These are phyloP conservation scores for Halcyon senegalensis DNA, from an alignment of 2,113 vertebrate species.

Conservation along the genomic window DNA sequence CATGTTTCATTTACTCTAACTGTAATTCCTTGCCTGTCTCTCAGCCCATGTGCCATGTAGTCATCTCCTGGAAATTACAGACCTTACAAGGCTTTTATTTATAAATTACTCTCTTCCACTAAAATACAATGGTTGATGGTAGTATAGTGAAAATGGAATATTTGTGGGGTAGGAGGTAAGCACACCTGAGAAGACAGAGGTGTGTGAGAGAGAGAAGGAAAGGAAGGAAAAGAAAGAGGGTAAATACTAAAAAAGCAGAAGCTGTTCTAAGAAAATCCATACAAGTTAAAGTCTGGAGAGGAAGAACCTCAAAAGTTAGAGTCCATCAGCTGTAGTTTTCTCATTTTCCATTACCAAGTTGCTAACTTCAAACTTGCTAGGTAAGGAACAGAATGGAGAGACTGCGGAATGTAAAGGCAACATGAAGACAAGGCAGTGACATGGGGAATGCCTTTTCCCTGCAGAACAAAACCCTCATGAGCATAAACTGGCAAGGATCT, in stretches of 20 bases:
- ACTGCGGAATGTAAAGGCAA: background rate
- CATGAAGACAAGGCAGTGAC: background rate
- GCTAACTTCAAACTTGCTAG: background rate
- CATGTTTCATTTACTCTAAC: constrained; percentile 48
- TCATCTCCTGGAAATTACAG: constrained; percentile 19
- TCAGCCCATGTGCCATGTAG: constrained; percentile 21
- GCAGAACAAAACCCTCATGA: background rate
- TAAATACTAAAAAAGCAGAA: background rate
- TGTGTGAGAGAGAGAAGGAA: constrained; percentile 6
- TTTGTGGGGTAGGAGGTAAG: constrained; percentile 43
- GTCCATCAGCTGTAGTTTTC: background rate
- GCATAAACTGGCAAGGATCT: background rate
- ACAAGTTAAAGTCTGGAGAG: constrained; percentile 33
- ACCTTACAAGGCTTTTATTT: constrained; percentile 39
- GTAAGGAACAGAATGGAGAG: background rate
- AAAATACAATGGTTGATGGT: background rate
- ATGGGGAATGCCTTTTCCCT: background rate
- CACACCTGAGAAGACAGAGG: constrained; percentile 46
- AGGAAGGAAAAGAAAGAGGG: background rate
- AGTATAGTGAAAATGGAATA: constrained; percentile 5
- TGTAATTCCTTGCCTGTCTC: constrained; percentile 8
- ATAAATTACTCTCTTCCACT: constrained; percentile 28
- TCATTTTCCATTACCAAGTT: background rate
- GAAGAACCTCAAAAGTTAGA: constrained; percentile 31
- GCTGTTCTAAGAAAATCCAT: constrained; percentile 46